These are phyloP conservation scores for Hoplodrina ambigua DNA, from an alignment of 2,888 invertebrate genomes.

Conservation along the genomic window DNA sequence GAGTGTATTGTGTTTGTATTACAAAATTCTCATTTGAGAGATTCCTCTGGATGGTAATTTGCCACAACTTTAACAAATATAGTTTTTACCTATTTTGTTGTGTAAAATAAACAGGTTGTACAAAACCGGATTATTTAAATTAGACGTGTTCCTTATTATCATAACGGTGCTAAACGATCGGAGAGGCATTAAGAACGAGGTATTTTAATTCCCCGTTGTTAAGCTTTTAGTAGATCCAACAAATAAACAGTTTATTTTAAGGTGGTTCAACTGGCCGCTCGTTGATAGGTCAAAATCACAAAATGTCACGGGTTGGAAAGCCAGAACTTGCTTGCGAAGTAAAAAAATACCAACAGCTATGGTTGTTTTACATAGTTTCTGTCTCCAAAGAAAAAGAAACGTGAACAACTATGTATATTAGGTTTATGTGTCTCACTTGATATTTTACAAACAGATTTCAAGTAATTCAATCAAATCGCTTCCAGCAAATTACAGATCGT, in stretches of 20 bases:
- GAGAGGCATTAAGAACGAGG: slow-evolving; percentile 10
- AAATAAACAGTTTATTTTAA: slow-evolving; percentile 45
- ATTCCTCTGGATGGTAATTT: slow-evolving; percentile 9
- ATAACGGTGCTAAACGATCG: slow-evolving; percentile 40
- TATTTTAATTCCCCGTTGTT: slow-evolving; percentile 35
- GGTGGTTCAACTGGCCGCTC: slow-evolving; percentile 38
- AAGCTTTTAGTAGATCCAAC: slow-evolving; percentile 24
- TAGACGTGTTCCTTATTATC: slow-evolving; percentile 24
- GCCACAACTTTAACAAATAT: background rate
- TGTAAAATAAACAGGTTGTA: slow-evolving; percentile 38
- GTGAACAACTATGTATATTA: slow-evolving; percentile 27
- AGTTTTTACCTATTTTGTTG: background rate
- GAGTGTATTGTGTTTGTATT: slow-evolving; percentile 32
- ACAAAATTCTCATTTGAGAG: slow-evolving; percentile 19
- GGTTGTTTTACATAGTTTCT: slow-evolving; percentile 48
- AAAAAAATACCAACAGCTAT: slow-evolving; percentile 35
- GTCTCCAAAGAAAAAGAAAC: slow-evolving; percentile 30
- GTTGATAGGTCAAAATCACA: slow-evolving; percentile 50
- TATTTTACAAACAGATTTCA: slow-evolving; percentile 25
- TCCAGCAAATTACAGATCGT: background rate
- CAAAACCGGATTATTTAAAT: slow-evolving; percentile 42
- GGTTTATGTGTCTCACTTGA: slow-evolving; percentile 48
- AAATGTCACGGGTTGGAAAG: slow-evolving; percentile 51
- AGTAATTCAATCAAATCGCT: background rate
- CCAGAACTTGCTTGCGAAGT: slow-evolving; percentile 38